These are phyloP conservation scores for Cephus nigrinus DNA, from an alignment of 2,888 invertebrate genomes.

Conservation along the genomic window DNA sequence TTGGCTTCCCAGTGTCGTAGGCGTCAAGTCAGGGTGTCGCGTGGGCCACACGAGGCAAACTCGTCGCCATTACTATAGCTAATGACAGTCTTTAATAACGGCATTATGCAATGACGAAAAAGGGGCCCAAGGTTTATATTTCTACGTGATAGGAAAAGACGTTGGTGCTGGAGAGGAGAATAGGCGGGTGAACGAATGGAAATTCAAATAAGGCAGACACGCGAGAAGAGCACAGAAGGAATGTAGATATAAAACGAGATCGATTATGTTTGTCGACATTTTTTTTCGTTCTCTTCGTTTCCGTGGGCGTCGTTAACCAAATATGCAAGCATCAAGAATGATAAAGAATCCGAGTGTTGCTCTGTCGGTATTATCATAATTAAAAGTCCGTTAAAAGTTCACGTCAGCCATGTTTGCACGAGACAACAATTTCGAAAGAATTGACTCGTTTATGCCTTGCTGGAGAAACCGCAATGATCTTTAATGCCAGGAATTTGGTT, in stretches of 20 bases:
- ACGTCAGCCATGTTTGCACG: not conserved
- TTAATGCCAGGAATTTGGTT: too few species aligned
- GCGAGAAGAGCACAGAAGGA: not conserved
- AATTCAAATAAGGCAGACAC: not conserved
- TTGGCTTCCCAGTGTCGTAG: slow-evolving; percentile 3
- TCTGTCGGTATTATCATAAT: not conserved
- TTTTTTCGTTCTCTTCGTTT: slow-evolving; percentile 8
- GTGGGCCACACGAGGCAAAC: not conserved
- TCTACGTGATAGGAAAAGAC: not conserved
- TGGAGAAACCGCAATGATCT: too few species aligned
- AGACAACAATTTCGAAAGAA: not conserved
- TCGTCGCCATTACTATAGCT: slow-evolving; percentile 26
- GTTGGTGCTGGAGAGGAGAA: not conserved
- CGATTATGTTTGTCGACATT: not conserved
- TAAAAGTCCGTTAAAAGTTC: not conserved
- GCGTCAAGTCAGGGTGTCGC: not conserved
- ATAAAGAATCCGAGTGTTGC: not conserved
- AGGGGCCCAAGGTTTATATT: slow-evolving; percentile 51
- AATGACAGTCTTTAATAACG: slow-evolving; percentile 42
- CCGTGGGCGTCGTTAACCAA: slow-evolving; percentile 34
- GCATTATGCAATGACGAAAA: slow-evolving; percentile 50
- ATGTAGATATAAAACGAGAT: not conserved
- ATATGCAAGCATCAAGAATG: slow-evolving; percentile 32
- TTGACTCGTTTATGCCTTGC: not conserved
- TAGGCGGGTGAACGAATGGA: not conserved